Conservation (phyloP, 2,113 vertebrate species). For the Alaudala cheleensis region DNA sequence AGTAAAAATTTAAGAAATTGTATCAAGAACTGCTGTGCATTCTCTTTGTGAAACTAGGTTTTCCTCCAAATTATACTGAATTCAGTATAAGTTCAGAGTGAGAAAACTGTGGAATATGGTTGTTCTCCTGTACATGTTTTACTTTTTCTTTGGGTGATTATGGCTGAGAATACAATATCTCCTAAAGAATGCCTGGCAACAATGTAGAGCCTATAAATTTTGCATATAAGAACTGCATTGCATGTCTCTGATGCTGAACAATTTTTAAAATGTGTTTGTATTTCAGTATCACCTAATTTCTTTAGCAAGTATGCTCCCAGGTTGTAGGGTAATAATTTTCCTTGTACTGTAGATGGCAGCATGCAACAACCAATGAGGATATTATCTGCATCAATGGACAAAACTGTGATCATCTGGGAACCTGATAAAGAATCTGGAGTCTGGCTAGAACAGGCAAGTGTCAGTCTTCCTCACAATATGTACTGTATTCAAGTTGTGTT, state of each 20-base stretch:
- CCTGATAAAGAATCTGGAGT: conserved; percentile 93
- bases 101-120: neutral
- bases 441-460: conserved; percentile 92
- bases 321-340: neutral
- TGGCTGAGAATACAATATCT: neutral
- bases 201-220: neutral
- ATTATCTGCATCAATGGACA: conserved; percentile 96
- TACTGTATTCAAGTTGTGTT: neutral
- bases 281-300: neutral
- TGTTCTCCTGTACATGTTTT: neutral
- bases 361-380: conserved; percentile 85
- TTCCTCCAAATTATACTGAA: neutral
- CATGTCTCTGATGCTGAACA: neutral
- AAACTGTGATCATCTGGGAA: conserved; percentile 96
- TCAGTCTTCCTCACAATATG: neutral
- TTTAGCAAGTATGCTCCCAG: neutral
- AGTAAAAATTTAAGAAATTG: neutral
- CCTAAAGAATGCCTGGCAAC: neutral
- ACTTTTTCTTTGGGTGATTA: neutral
- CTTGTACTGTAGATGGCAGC: conserved; percentile 82
- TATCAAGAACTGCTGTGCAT: neutral
- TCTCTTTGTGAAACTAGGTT: neutral
- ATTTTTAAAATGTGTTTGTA: neutral
- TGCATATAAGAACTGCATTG: neutral
- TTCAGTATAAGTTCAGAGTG: neutral